Evolutionary conservation across 2,888 invertebrate species (phyloP).

Genomic region (Leucoma salicis): DNA sequence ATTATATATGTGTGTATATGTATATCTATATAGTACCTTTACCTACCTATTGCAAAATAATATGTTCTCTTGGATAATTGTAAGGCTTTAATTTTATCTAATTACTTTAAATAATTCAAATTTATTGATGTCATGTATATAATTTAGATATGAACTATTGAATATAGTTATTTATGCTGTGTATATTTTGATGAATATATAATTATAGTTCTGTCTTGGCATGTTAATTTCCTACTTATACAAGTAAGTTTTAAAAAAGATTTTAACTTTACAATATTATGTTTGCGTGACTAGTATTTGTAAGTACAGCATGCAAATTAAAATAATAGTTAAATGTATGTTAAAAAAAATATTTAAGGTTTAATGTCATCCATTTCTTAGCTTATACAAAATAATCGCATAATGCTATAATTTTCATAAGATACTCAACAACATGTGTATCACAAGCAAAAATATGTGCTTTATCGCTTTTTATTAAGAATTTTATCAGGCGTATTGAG

Average conservation of each 20-base stretch:
- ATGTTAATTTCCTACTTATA: conserved; percentile 26
- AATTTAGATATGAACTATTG: neutral
- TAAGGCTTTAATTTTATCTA: neutral
- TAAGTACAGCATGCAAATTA: conserved; percentile 32
- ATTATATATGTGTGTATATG: conserved; percentile 9
- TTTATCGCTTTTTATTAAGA: too few relatives aligned
- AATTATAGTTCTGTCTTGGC: conserved; percentile 18
- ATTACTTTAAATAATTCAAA: neutral
- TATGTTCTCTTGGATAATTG: neutral
- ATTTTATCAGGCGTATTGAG: too few relatives aligned
- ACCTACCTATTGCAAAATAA: conserved; percentile 1
- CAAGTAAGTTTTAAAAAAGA: conserved; percentile 21
- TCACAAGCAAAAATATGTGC: too few relatives aligned
- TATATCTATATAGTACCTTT: conserved; percentile 1
- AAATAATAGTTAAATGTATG: conserved; percentile 7
- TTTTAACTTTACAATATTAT: conserved; percentile 23
- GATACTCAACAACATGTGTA: too few relatives aligned
- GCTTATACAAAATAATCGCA: too few relatives aligned
- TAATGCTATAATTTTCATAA: too few relatives aligned
- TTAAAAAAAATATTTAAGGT: too few relatives aligned
- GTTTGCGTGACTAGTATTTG: conserved; percentile 32
- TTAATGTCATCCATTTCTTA: too few relatives aligned
- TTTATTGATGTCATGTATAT: neutral
- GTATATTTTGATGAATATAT: neutral
- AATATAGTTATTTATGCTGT: neutral